Evolutionary conservation across 2,888 invertebrate species (phyloP).

Genomic region (Agrochola lychnidis): DNA sequence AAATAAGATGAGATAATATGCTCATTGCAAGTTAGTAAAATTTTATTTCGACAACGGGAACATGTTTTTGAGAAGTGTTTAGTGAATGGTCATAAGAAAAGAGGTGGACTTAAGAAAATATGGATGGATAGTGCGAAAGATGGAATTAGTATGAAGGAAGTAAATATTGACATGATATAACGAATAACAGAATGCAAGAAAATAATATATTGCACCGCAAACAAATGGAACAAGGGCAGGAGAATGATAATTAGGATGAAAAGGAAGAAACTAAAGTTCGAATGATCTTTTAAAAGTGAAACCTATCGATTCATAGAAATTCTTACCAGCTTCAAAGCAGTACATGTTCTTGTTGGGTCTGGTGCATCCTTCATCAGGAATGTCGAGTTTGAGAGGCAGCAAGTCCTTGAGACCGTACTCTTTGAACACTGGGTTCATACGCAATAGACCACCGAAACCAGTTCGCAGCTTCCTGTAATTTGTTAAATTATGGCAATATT

Average conservation of each 20-base stretch:
- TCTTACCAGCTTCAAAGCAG: constrained; percentile 97
- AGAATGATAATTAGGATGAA: no score
- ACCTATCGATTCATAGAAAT: background rate
- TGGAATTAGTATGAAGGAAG: no score
- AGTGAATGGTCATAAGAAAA: no score
- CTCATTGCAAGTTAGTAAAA: no score
- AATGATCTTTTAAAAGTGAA: background rate
- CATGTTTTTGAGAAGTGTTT: no score
- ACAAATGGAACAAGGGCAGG: no score
- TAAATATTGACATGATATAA: no score
- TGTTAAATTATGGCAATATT: constrained; percentile 14
- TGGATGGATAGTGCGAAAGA: no score
- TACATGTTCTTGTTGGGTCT: constrained; percentile 97
- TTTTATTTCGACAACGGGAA: no score
- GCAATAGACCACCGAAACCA: constrained; percentile 95
- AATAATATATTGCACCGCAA: no score
- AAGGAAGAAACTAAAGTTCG: background rate
- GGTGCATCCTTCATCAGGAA: constrained; percentile 98
- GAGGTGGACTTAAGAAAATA: no score
- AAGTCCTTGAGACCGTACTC: constrained; percentile 97
- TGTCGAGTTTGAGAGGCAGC: constrained; percentile 96
- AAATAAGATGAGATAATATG: background rate
- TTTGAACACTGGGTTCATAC: constrained; percentile 97
- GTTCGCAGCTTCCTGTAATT: constrained; percentile 93
- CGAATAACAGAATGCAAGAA: no score